Conservation (phyloP, 2,888 invertebrate species). For the Pyrrhia umbra region DNA sequence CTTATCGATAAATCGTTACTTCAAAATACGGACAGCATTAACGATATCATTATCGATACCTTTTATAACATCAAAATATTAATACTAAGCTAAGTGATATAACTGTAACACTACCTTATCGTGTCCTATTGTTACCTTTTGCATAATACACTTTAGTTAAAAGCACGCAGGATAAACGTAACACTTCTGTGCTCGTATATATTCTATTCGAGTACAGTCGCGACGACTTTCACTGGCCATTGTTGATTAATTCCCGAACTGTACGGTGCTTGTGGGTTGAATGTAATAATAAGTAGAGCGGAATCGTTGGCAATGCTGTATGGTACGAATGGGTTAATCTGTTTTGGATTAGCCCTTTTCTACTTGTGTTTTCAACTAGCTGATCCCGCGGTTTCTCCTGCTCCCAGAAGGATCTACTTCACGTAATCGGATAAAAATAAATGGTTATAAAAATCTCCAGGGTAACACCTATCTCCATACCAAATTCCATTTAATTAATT, state of each 20-base stretch:
- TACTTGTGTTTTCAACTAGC: neutral
- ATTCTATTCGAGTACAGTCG: constrained; percentile 60
- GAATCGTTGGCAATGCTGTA: constrained; percentile 29
- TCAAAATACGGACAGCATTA: neutral
- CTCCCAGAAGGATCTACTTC: no score
- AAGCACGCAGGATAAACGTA: constrained; percentile 56
- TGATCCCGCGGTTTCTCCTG: no score
- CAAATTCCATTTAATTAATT: no score
- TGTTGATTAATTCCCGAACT: constrained; percentile 74
- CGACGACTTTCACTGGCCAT: constrained; percentile 78
- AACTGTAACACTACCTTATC: constrained; percentile 28
- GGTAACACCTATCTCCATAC: no score
- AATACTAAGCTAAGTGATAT: constrained; percentile 31
- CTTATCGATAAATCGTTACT: neutral
- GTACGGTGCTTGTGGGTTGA: constrained; percentile 68
- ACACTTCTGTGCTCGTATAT: constrained; percentile 43
- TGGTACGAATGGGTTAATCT: constrained; percentile 3
- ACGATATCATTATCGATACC: neutral
- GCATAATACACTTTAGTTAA: constrained; percentile 50
- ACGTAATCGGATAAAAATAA: no score
- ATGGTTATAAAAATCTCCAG: no score
- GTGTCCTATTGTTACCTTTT: constrained; percentile 52
- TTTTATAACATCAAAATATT: constrained; percentile 32
- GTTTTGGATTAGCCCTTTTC: constrained; percentile 15
- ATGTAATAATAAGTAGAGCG: constrained; percentile 66